Evolutionary conservation across 1,140 invertebrate genomes (phyloP).

Genomic region (Trichomalopsis sarcophagae): DNA sequence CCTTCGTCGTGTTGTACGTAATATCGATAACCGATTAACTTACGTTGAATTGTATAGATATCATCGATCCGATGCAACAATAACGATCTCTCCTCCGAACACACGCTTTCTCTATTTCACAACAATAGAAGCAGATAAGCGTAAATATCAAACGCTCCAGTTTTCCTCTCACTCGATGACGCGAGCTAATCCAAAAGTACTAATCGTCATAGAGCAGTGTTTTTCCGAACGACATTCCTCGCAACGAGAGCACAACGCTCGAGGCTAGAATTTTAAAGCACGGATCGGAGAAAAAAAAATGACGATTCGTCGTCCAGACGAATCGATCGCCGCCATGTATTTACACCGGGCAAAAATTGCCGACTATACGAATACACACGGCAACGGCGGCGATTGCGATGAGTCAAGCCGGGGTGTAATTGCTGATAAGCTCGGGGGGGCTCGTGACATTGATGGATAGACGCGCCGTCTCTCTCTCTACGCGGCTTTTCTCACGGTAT

Average conservation of each 20-base stretch:
- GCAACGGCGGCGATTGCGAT: not conserved
- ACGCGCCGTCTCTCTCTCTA: not conserved
- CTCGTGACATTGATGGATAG: conserved; percentile 37
- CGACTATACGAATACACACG: not conserved
- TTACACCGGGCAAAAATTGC: no score
- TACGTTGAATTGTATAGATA: not conserved
- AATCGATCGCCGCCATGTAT: not conserved
- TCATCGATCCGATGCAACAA: conserved; percentile 11
- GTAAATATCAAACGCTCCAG: not conserved
- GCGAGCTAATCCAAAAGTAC: not conserved
- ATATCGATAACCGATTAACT: conserved; percentile 32
- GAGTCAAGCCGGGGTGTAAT: conserved; percentile 33
- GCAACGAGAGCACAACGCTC: not conserved
- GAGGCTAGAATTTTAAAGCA: not conserved
- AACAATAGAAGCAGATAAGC: conserved; percentile 15
- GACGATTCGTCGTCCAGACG: not conserved
- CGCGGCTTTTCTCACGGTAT: not conserved
- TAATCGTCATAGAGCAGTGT: not conserved
- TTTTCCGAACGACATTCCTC: not conserved
- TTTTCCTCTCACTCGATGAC: not conserved
- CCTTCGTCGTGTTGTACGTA: not conserved
- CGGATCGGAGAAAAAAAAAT: not conserved
- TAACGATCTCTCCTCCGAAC: no score
- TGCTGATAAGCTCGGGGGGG: conserved; percentile 31
- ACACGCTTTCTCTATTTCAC: conserved; percentile 39